Evolutionary conservation across 2,888 invertebrate genomes (phyloP), one percentile per base, ranked within the genome.

Genomic region (Caenorhabditis sp.): DNA sequence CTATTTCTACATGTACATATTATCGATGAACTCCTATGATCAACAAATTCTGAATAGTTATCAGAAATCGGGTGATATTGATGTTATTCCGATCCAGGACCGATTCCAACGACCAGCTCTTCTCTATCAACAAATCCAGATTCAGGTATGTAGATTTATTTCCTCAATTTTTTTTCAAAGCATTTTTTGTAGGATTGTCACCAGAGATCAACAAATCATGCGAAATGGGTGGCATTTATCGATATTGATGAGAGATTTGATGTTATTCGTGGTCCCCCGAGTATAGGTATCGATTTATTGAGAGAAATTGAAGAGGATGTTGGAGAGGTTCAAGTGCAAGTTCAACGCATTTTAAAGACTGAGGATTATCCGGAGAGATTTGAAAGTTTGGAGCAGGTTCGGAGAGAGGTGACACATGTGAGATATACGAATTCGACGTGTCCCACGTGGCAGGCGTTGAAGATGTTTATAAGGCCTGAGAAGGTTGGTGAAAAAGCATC

Each of bases 141-240:
- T 67, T 43, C 21, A 21, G 17, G 43, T 43, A 43, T 2, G 43
- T 14, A n/a, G n/a, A n/a, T n/a, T n/a, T n/a, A n/a, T n/a, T n/a
- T 10, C 10, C 36, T 10, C 36, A 57, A 52, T 21, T 21, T 43
- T 56, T 25, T 8, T 0, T 25, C 25, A 4, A 31, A 4, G 31
- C 31, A 4, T 10, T n/a, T 17, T 60, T 57, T 20, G n/a, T 61
- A 43, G 66, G 70, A 70, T 25, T 70, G 70, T 49, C 70, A 67
- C 20, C 56, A 57, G 1, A 53, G 70, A 1, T 53, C 62, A 21
- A 66, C 66, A 50, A 58, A 59, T 14, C 70, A 70, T 14, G 62
- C 70, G 0, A 70, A 70, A 59, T 70, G 70, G 70, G 58, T 62
- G 7, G 63, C 70, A 8, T 70, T 70, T 21, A 56, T 70, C 25